Base-by-base conservation (phyloP, 92 coral and sea anemone genomes). In the Zoanthus sansibaricus region DNA sequence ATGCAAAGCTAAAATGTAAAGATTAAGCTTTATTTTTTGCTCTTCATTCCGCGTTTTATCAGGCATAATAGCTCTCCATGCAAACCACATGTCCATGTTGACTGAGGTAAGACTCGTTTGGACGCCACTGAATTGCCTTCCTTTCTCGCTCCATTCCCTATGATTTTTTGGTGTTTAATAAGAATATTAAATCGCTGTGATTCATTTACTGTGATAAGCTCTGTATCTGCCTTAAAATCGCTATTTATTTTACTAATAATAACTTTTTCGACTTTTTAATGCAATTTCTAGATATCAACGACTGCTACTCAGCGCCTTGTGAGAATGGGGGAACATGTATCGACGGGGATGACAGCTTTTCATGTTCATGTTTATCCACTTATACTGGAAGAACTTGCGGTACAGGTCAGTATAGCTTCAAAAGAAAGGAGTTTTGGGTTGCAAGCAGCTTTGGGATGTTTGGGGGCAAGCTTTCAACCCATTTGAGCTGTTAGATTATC, bases 311-410 rank as follows among this genome's bases (percentile, higher is more conserved):
- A 12, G 18, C 11, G 20, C 82, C 92, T 8, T 89, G 92, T 49
- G 16, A 52, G 46, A 76, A 89, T 89, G 83, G 79, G 9, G 91
- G 76, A 67, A 56, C 83, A 17, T 89, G 83, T 37, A 45, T 55
- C 6, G 71, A 78, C 46, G 13, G 30, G 17, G 16, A 58, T 6
- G 37, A 58, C 18, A 42, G 49, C 21, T 78, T 78, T 56, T 59
- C 83, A 7, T 78, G 83, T 58, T 78, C 54, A 14, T 78, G 83
- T 59, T 20, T 17, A 11, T 9, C 82, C 14, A 55, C 47, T 55
- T 17, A 58, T 71, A 78, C 83, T 55, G 71, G 83, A 18, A 78
- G 54, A 55, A 42, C 44, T n/a, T 78, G 83, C 18, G 83, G 58
- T 11, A 59, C 72, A 59, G 72, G 72, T 78, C 59, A 14, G 83